Base-by-base conservation (phyloP, 2,797 vertebrate species). In the Hydrocynus forskahlii region DNA sequence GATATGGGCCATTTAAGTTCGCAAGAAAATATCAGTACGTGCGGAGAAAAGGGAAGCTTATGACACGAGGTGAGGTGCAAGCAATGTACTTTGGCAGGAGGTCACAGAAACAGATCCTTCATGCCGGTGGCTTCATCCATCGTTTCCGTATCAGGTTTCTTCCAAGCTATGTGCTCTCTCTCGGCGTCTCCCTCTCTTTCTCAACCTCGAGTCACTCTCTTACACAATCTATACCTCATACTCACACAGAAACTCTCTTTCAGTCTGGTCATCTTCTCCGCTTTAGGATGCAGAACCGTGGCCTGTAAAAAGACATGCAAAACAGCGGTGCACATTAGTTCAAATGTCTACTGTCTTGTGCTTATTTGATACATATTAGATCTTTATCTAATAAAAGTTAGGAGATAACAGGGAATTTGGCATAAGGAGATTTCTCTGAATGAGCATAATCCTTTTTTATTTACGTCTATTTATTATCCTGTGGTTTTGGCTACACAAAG, bases 211-310 rank as follows among this genome's bases (percentile, higher is more conserved):
- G 14, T 62, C 50, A 25, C 64, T 1, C 3, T 68, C n/a, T 75
- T 43, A n/a, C n/a, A 12, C 40, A 70, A 45, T 48, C 25, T 5
- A 52, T 68, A 54, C 17, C 13, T 68, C 52, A 17, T 4, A 50
- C 19, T 64, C 16, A 9, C 23, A 55, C 16, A 40, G 50, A 57
- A 57, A 40, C 40, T 29, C 60, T 4, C 25, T 57, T 29, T 63
- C 48, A 74, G 62, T 75, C 59, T 45, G 7, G 63, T 84, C 84
- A 87, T 86, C 86, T 92, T 89, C 89, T 93, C 87, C 89, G 93
- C 87, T 90, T 88, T 45, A 95, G 89, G 88, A 95, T 90, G 89
- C 94, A 94, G 87, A 94, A 97, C 50, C 96, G 92, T 0, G 94
- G 93, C 88, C 97, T 98, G 83, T 64, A 71, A 80, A 87, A 76